Base-by-base conservation (phyloP, 2,113 vertebrate genomes). In the Calidris pygmaea region DNA sequence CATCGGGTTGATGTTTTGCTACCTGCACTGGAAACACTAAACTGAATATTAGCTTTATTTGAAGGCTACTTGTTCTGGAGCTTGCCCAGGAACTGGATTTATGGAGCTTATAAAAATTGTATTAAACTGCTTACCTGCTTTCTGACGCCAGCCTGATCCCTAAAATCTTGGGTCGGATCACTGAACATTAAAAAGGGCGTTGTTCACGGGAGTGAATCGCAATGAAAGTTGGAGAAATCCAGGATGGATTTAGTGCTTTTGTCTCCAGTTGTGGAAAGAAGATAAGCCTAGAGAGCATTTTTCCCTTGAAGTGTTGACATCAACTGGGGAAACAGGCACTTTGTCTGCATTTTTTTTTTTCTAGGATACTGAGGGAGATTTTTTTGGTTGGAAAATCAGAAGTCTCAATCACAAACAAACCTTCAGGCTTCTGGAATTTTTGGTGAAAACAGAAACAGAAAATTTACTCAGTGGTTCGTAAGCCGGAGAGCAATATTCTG, bases 381-480 rank as follows among this genome's bases (percentile, higher is more conserved):
- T 39, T 58, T 53, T 45, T 30, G 11, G 5, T n/a, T 13, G 10
- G 67, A 50, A 80, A 63, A 87, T 20, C 13, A 48, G 32, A 50
- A 37, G 41, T 7, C 35, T 43, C 24, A 58, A n/a, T 15, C 11
- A 1, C 21, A 4, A 45, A 35, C 35, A 1, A 10, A 37, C 32
- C 22, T 32, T 22, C 5, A 3, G 52, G 16, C 32, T 43, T 48
- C 39, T 6, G 66, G 56, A 27, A 53, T 50, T 78, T 47, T 20
- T 7, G 22, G 14, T 35, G 39, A 47, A 65, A 65, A 66, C 1
- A 12, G 30, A 50, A 71, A 18, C 0, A 14, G 78, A 66, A 50
- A 29, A 67, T 53, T 18, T 5, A 15, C 26, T 43, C 6, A 0
- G 6, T 1, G 7, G 34, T 17, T 50, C 2, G 0, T 10, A 9